A percentile compares a stretch with the other conserved stretches of the same genome.
Conservation (phyloP, 2,888 invertebrate genomes). For the Dioctria rufipes region DNA sequence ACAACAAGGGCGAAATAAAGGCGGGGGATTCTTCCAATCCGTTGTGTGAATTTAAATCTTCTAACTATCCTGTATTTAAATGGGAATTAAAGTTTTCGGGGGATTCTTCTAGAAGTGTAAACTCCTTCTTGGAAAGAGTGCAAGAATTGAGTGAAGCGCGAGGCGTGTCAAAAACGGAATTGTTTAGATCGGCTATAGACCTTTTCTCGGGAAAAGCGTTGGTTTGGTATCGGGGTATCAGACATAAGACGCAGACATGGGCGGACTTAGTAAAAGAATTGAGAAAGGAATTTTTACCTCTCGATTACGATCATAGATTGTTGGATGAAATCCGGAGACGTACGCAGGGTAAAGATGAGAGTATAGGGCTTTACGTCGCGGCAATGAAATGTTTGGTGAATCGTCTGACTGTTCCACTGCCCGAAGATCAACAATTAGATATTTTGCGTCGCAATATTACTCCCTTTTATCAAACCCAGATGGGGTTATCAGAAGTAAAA, state of each 20-base stretch:
- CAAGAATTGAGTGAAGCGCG: background rate
- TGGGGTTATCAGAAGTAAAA: background rate
- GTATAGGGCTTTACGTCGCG: background rate
- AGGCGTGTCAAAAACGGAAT: background rate
- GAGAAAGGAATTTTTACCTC: background rate
- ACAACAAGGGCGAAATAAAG: background rate
- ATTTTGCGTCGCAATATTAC: background rate
- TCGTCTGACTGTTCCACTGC: background rate
- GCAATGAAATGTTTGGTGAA: background rate
- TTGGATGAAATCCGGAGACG: background rate
- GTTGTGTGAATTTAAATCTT: background rate
- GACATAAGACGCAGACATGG: background rate
- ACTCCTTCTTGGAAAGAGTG: background rate
- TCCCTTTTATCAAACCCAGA: background rate
- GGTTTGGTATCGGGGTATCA: background rate
- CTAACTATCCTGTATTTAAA: background rate
- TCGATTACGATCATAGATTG: background rate
- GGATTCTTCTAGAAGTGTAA: background rate
- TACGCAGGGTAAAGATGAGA: background rate
- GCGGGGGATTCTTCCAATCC: background rate
- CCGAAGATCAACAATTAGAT: background rate
- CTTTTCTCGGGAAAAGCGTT: slow-evolving; percentile 3
- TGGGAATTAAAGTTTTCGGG: background rate
- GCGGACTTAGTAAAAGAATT: background rate
- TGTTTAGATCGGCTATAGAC: background rate